Conservation (phyloP, 2,113 vertebrate species). For the Hippocampus comes region DNA sequence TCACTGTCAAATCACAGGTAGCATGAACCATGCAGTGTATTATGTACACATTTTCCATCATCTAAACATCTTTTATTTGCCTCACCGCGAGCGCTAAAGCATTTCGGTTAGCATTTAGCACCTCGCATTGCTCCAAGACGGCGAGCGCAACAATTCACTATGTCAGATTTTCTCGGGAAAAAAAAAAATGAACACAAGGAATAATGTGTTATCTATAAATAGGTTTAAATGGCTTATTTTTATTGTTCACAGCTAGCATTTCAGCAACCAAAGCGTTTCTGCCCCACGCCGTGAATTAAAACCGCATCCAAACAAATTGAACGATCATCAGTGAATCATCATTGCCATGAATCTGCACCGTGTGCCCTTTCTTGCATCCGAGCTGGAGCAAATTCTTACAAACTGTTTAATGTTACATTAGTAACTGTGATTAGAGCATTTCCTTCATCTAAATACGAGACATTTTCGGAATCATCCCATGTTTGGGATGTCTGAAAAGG, state of each 20-base stretch:
- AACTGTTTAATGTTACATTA: constrained; percentile 2
- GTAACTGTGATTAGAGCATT: neutral
- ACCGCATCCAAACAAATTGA: constrained; percentile 14
- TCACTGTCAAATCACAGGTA: neutral
- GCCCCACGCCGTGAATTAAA: constrained; percentile 35
- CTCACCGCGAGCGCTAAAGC: neutral
- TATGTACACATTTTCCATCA: neutral
- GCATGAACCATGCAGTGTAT: neutral
- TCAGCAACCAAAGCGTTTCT: constrained; percentile 33
- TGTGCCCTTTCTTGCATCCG: constrained; percentile 10
- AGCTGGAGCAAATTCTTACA: constrained; percentile 13
- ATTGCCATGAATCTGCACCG: constrained; percentile 31
- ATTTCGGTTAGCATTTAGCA: neutral
- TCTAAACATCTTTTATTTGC: neutral
- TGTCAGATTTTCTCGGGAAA: neutral
- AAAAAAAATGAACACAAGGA: too few species aligned
- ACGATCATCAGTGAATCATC: constrained; percentile 41
- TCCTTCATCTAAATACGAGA: constrained; percentile 13
- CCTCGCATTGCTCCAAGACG: too few species aligned
- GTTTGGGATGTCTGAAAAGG: constrained; percentile 35
- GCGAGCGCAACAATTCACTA: neutral
- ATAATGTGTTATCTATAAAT: neutral
- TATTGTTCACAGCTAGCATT: constrained; percentile 23
- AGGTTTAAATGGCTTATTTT: constrained; percentile 7
- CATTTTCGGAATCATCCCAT: constrained; percentile 18